Evolutionary conservation across 2,888 invertebrate species (phyloP).

Genomic region (Lordiphosa andalusiaca): DNA sequence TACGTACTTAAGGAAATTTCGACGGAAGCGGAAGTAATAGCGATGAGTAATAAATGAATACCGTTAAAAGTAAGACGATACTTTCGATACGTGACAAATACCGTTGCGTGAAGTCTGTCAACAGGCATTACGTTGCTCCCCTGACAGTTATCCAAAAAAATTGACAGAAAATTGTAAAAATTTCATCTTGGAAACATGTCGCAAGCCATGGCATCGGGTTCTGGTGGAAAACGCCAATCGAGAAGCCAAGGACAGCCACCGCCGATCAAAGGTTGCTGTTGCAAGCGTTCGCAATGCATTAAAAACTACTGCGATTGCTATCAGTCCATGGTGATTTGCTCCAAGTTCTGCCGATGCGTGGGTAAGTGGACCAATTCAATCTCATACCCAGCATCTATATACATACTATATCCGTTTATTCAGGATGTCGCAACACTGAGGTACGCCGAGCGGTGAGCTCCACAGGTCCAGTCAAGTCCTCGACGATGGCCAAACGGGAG

Average conservation of each 20-base stretch:
- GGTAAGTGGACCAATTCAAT: constrained; percentile 42
- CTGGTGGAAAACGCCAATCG: not conserved
- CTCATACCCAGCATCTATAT: not conserved
- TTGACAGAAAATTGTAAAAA: too few relatives aligned
- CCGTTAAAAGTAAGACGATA: too few relatives aligned
- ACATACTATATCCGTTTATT: not conserved
- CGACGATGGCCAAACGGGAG: constrained; percentile 33
- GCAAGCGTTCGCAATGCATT: constrained; percentile 64
- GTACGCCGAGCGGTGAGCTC: constrained; percentile 24
- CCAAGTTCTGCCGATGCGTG: constrained; percentile 51
- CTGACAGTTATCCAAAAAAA: too few relatives aligned
- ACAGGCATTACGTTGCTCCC: too few relatives aligned
- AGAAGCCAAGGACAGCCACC: constrained; percentile 18
- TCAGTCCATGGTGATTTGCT: constrained; percentile 57
- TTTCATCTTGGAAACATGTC: constrained; percentile 15
- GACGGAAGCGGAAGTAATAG: not conserved
- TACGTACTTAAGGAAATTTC: not conserved
- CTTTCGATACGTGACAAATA: not conserved
- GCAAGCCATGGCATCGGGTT: not conserved
- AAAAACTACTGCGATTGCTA: constrained; percentile 67
- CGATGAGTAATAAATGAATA: too few relatives aligned
- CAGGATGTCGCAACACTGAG: constrained; percentile 58
- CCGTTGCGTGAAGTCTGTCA: constrained; percentile 1
- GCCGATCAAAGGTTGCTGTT: constrained; percentile 49
- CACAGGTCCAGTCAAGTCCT: constrained; percentile 25